Percentiles rank a stretch among this genome's conserved stretches.
These are phyloP conservation scores for Pungitius pungitius DNA, from an alignment of 2,113 vertebrate species.

Conservation along the genomic window DNA sequence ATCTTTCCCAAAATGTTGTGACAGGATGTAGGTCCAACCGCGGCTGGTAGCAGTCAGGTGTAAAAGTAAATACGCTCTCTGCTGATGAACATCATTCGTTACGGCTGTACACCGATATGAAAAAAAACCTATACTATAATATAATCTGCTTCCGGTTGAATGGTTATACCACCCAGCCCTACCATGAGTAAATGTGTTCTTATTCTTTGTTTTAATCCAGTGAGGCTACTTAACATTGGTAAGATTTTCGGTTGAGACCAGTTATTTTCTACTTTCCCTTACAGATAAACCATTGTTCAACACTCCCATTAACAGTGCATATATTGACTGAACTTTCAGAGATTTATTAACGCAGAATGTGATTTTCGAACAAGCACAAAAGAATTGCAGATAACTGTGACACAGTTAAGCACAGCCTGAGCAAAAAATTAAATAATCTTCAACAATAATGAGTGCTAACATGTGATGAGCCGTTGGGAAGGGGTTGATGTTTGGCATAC, in stretches of 20 bases:
- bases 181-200: not conserved
- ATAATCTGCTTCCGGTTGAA: too few relatives aligned
- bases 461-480: too few relatives aligned
- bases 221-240: not conserved
- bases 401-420: not conserved
- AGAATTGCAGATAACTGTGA: not conserved
- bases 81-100: too few relatives aligned
- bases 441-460: not conserved
- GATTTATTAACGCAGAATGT: not conserved
- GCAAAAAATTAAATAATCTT: too few relatives aligned
- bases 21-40: too few relatives aligned
- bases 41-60: too few relatives aligned
- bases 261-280: not conserved
- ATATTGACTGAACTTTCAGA: not conserved
- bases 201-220: not conserved
- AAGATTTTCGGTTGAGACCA: not conserved
- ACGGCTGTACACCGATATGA: too few relatives aligned
- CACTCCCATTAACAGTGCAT: not conserved
- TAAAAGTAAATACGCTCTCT: too few relatives aligned
- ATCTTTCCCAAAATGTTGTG: too few relatives aligned
- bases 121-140: too few relatives aligned
- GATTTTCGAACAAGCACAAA: not conserved
- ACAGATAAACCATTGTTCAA: not conserved
- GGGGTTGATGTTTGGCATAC: not conserved
- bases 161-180: too few relatives aligned